phyloP scores from a whole-genome alignment of 2,888 invertebrate species.

The Drosophila suboccidentalis region DNA sequence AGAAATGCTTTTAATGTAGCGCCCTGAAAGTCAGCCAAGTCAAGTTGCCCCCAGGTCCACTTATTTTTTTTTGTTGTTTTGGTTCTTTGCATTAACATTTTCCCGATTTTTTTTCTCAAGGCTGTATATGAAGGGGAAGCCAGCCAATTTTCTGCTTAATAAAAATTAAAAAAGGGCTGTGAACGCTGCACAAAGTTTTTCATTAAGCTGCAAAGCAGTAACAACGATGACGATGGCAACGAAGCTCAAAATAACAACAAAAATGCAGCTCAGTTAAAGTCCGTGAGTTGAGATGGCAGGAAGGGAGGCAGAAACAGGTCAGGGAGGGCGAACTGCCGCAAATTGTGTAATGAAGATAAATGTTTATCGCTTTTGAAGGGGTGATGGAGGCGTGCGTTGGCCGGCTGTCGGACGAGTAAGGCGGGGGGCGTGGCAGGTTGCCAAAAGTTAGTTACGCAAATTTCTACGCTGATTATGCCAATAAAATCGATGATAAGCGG shows the following conservation, averaged over 20 bases:
- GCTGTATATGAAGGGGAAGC: conserved; percentile 17
- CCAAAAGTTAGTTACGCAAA: conserved; percentile 72
- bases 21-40: conserved; percentile 51
- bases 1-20: conserved; percentile 41
- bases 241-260: conserved; percentile 42
- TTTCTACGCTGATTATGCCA: conserved; percentile 78
- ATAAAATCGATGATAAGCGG: conserved; percentile 77
- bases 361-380: conserved; percentile 68
- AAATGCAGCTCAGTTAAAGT: conserved; percentile 31
- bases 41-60: conserved; percentile 38
- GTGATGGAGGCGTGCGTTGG: conserved; percentile 28
- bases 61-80: conserved; percentile 44
- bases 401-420: conserved; percentile 55
- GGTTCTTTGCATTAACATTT: conserved; percentile 58
- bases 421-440: conserved; percentile 64
- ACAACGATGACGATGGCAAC: conserved; percentile 27
- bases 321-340: conserved; percentile 54
- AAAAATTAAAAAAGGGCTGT: conserved; percentile 77
- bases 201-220: conserved; percentile 67
- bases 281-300: not conserved
- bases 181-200: conserved; percentile 68
- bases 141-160: conserved; percentile 78
- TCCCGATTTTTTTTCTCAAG: conserved; percentile 14
- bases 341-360: conserved; percentile 79
- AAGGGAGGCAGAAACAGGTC: conserved; percentile 1